Percentiles rank a stretch among this genome's conserved stretches.
phyloP scores from a whole-genome alignment of 1,140 invertebrate genomes.

The Heliothis subflexa region DNA sequence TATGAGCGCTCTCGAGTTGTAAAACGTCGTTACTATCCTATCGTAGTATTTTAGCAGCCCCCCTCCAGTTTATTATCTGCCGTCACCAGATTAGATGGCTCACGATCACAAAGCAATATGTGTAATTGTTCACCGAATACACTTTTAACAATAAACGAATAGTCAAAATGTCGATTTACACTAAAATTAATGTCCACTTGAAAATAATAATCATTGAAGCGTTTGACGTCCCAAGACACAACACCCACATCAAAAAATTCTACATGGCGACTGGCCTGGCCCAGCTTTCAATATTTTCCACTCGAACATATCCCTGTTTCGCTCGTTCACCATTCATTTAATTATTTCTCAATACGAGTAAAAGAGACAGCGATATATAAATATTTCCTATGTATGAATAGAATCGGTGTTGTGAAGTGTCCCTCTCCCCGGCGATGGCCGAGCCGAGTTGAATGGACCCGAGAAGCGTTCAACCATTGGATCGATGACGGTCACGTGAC shows the following conservation, averaged over 20 bases:
- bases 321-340: slow-evolving; percentile 85
- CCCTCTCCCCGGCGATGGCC: slow-evolving; percentile 82
- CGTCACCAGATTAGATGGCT: slow-evolving; percentile 75
- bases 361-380: slow-evolving; percentile 81
- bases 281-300: slow-evolving; percentile 85
- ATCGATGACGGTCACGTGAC: slow-evolving; percentile 86
- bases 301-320: slow-evolving; percentile 84
- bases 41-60: slow-evolving; percentile 86
- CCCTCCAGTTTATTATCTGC: slow-evolving; percentile 83
- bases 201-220: slow-evolving; percentile 85
- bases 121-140: slow-evolving; percentile 59
- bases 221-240: slow-evolving; percentile 85
- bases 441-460: slow-evolving; percentile 86
- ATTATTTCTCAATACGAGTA: slow-evolving; percentile 82
- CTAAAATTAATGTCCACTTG: slow-evolving; percentile 81
- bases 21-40: slow-evolving; percentile 86
- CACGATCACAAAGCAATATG: slow-evolving; percentile 76
- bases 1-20: slow-evolving; percentile 82
- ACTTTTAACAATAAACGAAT: slow-evolving; percentile 66
- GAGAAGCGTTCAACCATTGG: slow-evolving; percentile 86
- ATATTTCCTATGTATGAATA: slow-evolving; percentile 85
- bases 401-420: slow-evolving; percentile 84
- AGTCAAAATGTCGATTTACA: slow-evolving; percentile 70
- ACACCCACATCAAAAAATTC: slow-evolving; percentile 86
- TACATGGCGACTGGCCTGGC: slow-evolving; percentile 84